These are phyloP conservation scores for Psammodynastes pulverulentus DNA, from an alignment of 2,113 vertebrate species.

Conservation along the genomic window DNA sequence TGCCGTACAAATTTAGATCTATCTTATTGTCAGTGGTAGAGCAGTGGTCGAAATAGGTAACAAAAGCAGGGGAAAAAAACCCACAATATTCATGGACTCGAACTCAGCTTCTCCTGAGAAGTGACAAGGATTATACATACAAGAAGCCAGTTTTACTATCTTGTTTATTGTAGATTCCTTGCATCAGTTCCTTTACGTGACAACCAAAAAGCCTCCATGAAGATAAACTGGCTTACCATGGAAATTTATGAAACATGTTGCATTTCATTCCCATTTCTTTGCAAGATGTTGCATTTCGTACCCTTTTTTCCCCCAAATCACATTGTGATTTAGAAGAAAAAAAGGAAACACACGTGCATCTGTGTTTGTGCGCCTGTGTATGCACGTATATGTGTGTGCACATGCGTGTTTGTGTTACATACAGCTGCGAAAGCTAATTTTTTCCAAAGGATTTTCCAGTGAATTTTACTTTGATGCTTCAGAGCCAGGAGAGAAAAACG, in stretches of 20 bases:
- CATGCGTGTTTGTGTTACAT: not conserved
- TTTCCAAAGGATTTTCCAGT: not conserved
- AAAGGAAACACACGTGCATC: not conserved
- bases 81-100: not conserved
- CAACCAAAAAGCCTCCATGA: constrained; percentile 46
- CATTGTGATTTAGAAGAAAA: not conserved
- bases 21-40: not conserved
- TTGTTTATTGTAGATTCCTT: constrained; percentile 15
- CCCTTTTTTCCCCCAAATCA: constrained; percentile 22
- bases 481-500: constrained; percentile 12
- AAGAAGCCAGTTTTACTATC: not conserved
- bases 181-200: not conserved
- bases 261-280: constrained; percentile 57
- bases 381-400: not conserved
- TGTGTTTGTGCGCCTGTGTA: not conserved
- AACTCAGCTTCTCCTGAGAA: constrained; percentile 33
- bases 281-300: constrained; percentile 58
- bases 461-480: constrained; percentile 67
- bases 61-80: not conserved
- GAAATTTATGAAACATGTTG: constrained; percentile 55
- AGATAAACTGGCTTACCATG: constrained; percentile 57
- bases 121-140: constrained; percentile 20
- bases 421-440: constrained; percentile 5
- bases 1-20: not conserved
- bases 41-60: not conserved